Base-by-base conservation (phyloP, 2,797 vertebrate species). In the Sarcoramphus papa region DNA sequence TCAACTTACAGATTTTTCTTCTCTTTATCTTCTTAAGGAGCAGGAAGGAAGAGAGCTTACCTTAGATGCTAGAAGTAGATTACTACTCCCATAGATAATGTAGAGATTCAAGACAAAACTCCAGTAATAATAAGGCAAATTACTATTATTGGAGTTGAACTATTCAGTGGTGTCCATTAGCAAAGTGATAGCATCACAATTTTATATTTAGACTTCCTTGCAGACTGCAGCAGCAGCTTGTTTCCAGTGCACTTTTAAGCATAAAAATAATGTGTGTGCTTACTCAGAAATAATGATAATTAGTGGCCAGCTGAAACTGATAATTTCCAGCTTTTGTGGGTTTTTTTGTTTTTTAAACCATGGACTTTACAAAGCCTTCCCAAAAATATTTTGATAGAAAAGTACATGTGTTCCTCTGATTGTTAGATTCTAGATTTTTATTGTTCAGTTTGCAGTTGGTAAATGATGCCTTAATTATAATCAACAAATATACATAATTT, bases 71-170 rank as follows among this genome's bases (percentile, higher is more conserved):
- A 98, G 98, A 98, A 98, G 95, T 97, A 98, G 98, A 98, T 98
- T 98, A 98, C 90, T 97, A 96, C 84, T 97, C 93, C 96, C 94
- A 98, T 98, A 98, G 95, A 97, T 98, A 98, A 95, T 86, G 81
- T 91, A 98, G 96, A 97, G 95, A 97, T 97, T 98, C 95, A 96
- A 96, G 98, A 97, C 97, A 98, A 56, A 85, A 28, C 6, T 74
- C 22, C 28, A 62, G 31, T 30, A 53, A 53, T 59, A 65, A 35
- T 48, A 80, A 28, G 4, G 23, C 2, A 62, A 62, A 77, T 37
- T 98, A 97, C 98, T 98, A 98, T 98, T 98, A 98, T 98, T 97
- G 95, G 80, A 97, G 92, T 97, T 99, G 98, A 99, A 99, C 99
- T 98, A 99, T 99, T 99, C 98, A 98, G 97, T 94, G 97, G 91